These are phyloP conservation scores for Triplophysa tibetana DNA, from an alignment of 2,113 vertebrate species.

Conservation along the genomic window DNA sequence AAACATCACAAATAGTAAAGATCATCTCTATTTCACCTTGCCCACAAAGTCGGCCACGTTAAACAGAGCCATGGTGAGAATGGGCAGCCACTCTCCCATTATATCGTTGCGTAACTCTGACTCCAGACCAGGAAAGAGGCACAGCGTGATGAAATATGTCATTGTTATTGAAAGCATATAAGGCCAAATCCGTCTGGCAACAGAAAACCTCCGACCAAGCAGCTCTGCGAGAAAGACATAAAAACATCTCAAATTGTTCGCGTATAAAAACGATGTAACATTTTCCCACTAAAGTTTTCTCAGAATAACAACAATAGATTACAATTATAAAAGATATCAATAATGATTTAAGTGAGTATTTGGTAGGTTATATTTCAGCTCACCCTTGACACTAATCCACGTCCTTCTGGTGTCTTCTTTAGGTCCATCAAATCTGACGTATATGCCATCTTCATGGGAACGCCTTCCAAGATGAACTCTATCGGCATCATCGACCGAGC, in stretches of 20 bases:
- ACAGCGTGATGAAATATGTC: constrained; percentile 95
- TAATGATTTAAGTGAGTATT: too few species aligned
- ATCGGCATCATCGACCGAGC: constrained; percentile 64
- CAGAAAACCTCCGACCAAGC: constrained; percentile 88
- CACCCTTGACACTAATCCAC: constrained; percentile 89
- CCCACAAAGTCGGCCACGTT: constrained; percentile 96
- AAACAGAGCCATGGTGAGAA: constrained; percentile 98
- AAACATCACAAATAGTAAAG: too few species aligned
- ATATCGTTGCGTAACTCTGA: constrained; percentile 88
- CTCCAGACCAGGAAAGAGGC: constrained; percentile 92
- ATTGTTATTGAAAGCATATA: constrained; percentile 95
- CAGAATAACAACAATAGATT: neutral
- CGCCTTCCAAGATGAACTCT: neutral
- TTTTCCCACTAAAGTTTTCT: neutral
- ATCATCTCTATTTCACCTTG: constrained; percentile 77
- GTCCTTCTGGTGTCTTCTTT: constrained; percentile 76
- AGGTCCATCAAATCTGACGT: constrained; percentile 86
- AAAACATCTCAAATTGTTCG: neutral
- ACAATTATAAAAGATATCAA: too few species aligned
- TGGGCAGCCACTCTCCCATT: constrained; percentile 95
- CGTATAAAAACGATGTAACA: neutral
- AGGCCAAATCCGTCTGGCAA: constrained; percentile 91
- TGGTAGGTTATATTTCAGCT: neutral
- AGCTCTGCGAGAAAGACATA: constrained; percentile 75
- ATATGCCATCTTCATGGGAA: constrained; percentile 67